Evolutionary conservation across 1,140 invertebrate species (phyloP).

Genomic region (Diorhabda sublineata): DNA sequence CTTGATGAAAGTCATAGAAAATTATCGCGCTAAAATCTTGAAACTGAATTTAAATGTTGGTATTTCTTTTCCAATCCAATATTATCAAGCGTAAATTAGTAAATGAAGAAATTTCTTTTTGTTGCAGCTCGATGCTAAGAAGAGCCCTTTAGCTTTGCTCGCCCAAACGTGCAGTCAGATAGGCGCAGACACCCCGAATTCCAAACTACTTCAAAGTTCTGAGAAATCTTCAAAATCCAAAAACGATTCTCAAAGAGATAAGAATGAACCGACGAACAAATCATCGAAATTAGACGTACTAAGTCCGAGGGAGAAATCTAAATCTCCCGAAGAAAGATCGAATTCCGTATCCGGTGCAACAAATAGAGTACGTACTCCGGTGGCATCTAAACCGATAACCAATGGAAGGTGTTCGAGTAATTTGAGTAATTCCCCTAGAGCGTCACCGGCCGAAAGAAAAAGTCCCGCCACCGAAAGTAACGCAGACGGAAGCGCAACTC

Average conservation of each 20-base stretch:
- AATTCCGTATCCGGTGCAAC: conserved; percentile 43
- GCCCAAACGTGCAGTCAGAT: conserved; percentile 98
- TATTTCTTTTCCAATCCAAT: no score
- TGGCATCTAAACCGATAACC: conserved; percentile 47
- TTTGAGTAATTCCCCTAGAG: conserved; percentile 58
- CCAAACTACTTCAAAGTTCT: conserved; percentile 63
- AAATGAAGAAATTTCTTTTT: conserved; percentile 29
- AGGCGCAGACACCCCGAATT: conserved; percentile 78
- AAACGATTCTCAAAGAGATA: conserved; percentile 54
- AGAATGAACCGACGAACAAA: conserved; percentile 45
- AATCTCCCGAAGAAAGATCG: conserved; percentile 55
- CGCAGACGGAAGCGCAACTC: conserved; percentile 26
- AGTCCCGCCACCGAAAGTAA: conserved; percentile 45
- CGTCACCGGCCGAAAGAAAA: conserved; percentile 49
- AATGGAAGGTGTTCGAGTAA: conserved; percentile 57
- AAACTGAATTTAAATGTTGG: no score
- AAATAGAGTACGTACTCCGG: conserved; percentile 54
- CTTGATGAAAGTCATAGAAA: no score
- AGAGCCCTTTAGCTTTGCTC: conserved; percentile 91
- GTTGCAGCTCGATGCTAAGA: conserved; percentile 93
- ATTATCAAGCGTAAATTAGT: no score
- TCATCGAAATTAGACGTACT: conserved; percentile 54
- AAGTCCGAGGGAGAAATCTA: conserved; percentile 62
- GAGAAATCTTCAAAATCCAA: conserved; percentile 61
- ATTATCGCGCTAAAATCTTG: no score